Evolutionary conservation across 2,797 vertebrate species (phyloP).

Genomic region (Australoheros facetus): DNA sequence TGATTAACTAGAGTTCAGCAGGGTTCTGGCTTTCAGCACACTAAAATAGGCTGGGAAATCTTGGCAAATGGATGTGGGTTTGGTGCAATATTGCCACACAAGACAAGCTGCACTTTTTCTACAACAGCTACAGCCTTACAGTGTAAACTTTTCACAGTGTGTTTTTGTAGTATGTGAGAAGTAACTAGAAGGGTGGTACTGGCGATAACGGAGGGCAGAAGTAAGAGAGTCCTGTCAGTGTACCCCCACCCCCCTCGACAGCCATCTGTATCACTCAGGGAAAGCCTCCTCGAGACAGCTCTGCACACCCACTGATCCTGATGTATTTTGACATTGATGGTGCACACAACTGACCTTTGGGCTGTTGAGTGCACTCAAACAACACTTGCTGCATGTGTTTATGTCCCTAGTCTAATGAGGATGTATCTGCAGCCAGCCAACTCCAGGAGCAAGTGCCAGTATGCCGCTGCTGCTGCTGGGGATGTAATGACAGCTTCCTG

Average conservation of each 20-base stretch:
- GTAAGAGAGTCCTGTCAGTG: constrained; percentile 32
- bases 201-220: constrained; percentile 39
- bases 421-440: constrained; percentile 76
- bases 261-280: constrained; percentile 65
- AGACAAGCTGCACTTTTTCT: constrained; percentile 4
- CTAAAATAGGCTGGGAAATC: constrained; percentile 23
- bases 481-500: constrained; percentile 83
- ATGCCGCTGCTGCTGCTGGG: constrained; percentile 84
- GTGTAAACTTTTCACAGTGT: constrained; percentile 4
- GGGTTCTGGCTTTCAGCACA: constrained; percentile 23
- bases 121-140: neutral
- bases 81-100: neutral
- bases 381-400: constrained; percentile 83
- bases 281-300: constrained; percentile 53
- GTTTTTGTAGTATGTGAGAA: neutral
- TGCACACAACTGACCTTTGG: constrained; percentile 74
- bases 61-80: constrained; percentile 17
- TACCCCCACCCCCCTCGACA: constrained; percentile 14
- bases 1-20: constrained; percentile 57
- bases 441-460: constrained; percentile 73
- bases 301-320: constrained; percentile 67
- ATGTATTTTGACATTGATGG: constrained; percentile 79
- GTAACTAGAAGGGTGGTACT: constrained; percentile 31
- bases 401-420: constrained; percentile 83
- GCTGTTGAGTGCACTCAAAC: constrained; percentile 71